Evolutionary conservation across 2,797 vertebrate genomes (phyloP).

Genomic region (Prionace glauca): DNA sequence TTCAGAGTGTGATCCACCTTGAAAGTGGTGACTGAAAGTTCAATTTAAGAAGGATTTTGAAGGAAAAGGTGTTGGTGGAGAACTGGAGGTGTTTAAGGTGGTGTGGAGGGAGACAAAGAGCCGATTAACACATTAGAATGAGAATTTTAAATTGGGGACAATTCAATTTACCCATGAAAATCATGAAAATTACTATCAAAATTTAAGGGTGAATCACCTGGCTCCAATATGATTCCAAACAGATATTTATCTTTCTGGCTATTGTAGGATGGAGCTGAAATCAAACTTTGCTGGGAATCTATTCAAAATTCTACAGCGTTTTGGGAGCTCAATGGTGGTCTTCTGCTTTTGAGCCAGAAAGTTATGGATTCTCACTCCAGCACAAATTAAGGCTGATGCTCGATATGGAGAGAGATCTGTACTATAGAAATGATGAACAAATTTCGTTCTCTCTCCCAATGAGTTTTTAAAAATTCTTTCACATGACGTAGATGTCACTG

Average conservation of each 20-base stretch:
- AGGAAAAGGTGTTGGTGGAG: neutral
- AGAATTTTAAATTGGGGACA: neutral
- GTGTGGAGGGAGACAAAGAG: neutral
- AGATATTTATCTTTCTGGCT: neutral
- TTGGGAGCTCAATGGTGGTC: neutral
- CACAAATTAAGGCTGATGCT: neutral
- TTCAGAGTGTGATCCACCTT: neutral
- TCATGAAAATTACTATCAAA: neutral
- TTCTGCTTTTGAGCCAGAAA: neutral
- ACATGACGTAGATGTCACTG: no score
- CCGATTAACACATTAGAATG: neutral
- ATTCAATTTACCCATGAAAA: neutral
- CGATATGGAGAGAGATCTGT: neutral
- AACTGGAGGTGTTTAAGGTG: neutral
- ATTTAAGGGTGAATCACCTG: neutral
- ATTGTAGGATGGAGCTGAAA: neutral
- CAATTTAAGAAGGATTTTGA: neutral
- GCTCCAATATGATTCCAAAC: neutral
- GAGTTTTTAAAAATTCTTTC: no score
- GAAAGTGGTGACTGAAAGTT: neutral
- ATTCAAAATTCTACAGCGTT: neutral
- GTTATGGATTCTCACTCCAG: neutral
- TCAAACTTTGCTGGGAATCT: neutral
- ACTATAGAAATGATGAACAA: no score
- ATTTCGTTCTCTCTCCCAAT: no score